Evolutionary conservation across 2,797 vertebrate genomes (phyloP).

Genomic region (Mormyrus hasselquistii): DNA sequence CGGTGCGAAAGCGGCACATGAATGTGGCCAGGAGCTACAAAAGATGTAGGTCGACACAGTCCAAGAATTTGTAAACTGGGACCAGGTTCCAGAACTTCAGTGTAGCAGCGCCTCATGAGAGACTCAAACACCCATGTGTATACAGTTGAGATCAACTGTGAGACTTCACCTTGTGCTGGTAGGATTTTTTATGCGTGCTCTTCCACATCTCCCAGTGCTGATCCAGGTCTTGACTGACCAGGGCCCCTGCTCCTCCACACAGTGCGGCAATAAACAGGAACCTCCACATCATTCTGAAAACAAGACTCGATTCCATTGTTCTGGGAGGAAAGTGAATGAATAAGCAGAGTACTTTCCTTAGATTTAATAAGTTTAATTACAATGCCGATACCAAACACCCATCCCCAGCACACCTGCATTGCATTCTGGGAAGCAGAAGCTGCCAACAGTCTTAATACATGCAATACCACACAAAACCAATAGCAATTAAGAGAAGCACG

Average conservation of each 20-base stretch:
- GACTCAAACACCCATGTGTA: neutral
- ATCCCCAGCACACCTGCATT: neutral
- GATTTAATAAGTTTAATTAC: neutral
- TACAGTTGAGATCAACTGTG: neutral
- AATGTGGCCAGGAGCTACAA: too few relatives aligned
- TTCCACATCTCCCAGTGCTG: constrained; percentile 77
- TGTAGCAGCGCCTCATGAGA: neutral
- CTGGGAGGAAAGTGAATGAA: neutral
- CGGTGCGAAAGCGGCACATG: too few relatives aligned
- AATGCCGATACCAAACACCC: neutral
- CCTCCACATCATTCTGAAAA: neutral
- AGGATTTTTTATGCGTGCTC: constrained; percentile 60
- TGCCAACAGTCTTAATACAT: neutral
- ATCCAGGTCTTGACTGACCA: constrained; percentile 55
- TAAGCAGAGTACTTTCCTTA: neutral
- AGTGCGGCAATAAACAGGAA: constrained; percentile 46
- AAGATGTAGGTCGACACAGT: too few relatives aligned
- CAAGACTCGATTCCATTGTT: neutral
- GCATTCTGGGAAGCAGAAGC: neutral
- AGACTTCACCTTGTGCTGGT: constrained; percentile 42
- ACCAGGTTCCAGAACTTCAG: neutral
- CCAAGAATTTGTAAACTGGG: neutral
- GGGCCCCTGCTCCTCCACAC: constrained; percentile 36
- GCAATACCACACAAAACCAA: neutral
- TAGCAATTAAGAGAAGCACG: neutral